Evolutionary conservation across 2,888 invertebrate genomes (phyloP).

Genomic region (Protonemura montana): DNA sequence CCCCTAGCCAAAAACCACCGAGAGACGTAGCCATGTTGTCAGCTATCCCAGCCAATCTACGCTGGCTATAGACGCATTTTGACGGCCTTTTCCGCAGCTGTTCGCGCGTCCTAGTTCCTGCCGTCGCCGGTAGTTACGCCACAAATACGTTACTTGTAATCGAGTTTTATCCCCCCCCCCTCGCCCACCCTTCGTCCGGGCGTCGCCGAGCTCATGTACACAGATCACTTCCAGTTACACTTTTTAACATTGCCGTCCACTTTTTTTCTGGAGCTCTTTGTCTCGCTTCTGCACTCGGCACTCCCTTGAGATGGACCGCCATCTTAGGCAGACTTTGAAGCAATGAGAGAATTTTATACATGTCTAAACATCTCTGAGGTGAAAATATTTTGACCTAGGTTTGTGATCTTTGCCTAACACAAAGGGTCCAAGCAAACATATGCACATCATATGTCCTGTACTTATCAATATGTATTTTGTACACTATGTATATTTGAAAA

Average conservation of each 20-base stretch:
- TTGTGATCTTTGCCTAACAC: too few species aligned
- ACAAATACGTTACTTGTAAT: neutral
- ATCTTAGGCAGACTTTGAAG: too few species aligned
- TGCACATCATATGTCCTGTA: too few species aligned
- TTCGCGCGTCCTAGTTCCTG: neutral
- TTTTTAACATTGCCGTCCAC: neutral
- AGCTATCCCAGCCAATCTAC: neutral
- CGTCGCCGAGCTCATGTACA: neutral
- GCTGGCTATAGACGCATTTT: neutral
- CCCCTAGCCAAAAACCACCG: neutral
- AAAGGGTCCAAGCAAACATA: too few species aligned
- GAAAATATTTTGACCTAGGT: too few species aligned
- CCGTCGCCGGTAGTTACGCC: neutral
- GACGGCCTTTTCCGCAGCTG: neutral
- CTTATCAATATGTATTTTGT: too few species aligned
- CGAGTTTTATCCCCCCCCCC: neutral
- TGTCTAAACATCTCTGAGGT: too few species aligned
- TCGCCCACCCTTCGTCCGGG: neutral
- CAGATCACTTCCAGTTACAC: conserved; percentile 7
- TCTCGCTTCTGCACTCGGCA: neutral
- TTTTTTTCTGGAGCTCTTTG: neutral
- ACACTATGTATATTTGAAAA: too few species aligned
- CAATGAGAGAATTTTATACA: too few species aligned
- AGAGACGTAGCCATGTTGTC: neutral
- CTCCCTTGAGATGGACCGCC: neutral